A percentile compares a stretch with the other conserved stretches of the same genome.
phyloP scores from a whole-genome alignment of 2,113 vertebrate species.

The Rhinolophus ferrumequinum region DNA sequence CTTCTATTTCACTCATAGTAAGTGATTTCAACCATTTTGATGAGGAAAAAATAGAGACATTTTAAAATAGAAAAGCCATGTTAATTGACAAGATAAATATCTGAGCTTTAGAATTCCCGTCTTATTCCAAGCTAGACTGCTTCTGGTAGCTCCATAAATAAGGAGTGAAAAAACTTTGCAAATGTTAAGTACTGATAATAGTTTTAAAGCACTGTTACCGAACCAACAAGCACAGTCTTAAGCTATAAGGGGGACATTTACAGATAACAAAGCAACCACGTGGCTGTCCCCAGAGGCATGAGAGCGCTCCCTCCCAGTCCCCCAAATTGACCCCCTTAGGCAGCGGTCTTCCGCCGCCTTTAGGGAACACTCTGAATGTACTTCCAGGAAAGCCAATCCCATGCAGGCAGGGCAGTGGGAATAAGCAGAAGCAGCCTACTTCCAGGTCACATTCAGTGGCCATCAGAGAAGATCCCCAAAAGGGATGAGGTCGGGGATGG shows the following conservation, averaged over 20 bases:
- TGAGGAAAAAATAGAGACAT: not conserved
- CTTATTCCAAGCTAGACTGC: not conserved
- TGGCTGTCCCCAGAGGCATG: not conserved
- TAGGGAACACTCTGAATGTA: not conserved
- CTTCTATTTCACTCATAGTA: not conserved
- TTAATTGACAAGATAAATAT: conserved; percentile 19
- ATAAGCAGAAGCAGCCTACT: not conserved
- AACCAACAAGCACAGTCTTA: not conserved
- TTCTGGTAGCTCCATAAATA: not conserved
- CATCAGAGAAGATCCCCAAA: not conserved
- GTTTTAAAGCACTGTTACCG: not conserved
- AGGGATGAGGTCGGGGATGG: not conserved
- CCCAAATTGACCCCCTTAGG: not conserved
- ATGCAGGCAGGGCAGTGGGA: not conserved
- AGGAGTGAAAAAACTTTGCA: not conserved
- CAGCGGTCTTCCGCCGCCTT: not conserved
- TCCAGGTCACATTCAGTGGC: not conserved
- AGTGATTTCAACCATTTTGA: not conserved
- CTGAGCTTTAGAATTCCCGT: conserved; percentile 2
- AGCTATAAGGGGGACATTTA: not conserved
- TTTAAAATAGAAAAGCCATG: not conserved
- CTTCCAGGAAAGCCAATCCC: not conserved
- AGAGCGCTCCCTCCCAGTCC: not conserved
- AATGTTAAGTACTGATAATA: not conserved
- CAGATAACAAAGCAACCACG: not conserved